Base-by-base conservation (phyloP, 2,888 invertebrate species). In the Tinea trinotella region DNA sequence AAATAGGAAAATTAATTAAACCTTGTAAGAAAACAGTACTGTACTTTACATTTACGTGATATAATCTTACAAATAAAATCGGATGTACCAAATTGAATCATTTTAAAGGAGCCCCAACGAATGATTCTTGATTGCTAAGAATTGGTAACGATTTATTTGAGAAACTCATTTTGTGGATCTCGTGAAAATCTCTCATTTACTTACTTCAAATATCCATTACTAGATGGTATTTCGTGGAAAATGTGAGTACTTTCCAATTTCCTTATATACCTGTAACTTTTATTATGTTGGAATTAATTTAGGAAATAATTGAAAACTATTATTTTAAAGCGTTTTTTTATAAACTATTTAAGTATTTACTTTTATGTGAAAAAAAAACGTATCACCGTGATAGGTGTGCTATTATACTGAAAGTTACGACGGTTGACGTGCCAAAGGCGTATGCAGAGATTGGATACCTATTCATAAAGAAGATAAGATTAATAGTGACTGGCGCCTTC, bases 111-210 rank as follows among this genome's bases (percentile, higher is more conserved):
- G 63, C 63, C 64, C 67, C 57, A 58, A 52, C 56, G 62, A 65
- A 73, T 74, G 72, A 77, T 75, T 74, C 75, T 73, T 74, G 68
- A 71, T 75, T 63, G 62, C 70, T 70, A 63, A 72, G 73, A 75
- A 74, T 76, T 70, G 67, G 74, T 74, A 76, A 76, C 75, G 77
- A 76, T 78, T 78, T 79, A 80, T 77, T 77, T 76, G 74, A 76
- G 76, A 72, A 78, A 75, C 77, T 78, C 77, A 77, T 78, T 78
- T 77, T 74, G 71, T 58, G 66, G 68, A 68, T 71, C 76, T 68
- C 74, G 62, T 59, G 71, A 74, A 74, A 70, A 70, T 70, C 67
- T 50, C 74, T 79, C 75, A 76, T 78, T 77, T 77, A 75, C 13
- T 24, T 19, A 46, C 13, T 40, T 40, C 3, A 30, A 2, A 7